Percentiles rank a stretch among this genome's conserved stretches.
phyloP scores from a whole-genome alignment of 2,888 invertebrate genomes.

The Rugalucina vietnamica region DNA sequence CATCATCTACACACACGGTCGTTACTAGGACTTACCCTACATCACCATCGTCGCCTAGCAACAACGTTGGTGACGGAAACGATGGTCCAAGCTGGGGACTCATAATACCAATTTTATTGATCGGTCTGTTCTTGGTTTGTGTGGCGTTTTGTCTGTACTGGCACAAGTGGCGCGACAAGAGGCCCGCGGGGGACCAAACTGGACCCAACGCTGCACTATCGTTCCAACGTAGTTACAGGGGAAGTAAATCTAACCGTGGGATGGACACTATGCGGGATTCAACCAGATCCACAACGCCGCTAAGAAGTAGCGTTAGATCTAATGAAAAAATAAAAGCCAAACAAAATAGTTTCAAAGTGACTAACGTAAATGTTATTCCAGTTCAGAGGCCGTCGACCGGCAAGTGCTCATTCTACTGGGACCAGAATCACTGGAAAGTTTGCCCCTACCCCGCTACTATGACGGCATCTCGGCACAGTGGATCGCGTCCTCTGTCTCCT shows the following conservation, averaged over 20 bases:
- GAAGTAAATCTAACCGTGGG: slow-evolving; percentile 40
- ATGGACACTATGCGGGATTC: slow-evolving; percentile 66
- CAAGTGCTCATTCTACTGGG: slow-evolving; percentile 67
- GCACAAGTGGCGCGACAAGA: slow-evolving; percentile 68
- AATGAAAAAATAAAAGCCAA: slow-evolving; percentile 51
- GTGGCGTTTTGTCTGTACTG: slow-evolving; percentile 71
- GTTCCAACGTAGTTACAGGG: slow-evolving; percentile 57
- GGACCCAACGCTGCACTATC: slow-evolving; percentile 41
- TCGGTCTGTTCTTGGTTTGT: slow-evolving; percentile 64
- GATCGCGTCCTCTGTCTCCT: slow-evolving; percentile 65
- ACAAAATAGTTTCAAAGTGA: slow-evolving; percentile 32
- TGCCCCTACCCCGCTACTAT: slow-evolving; percentile 43
- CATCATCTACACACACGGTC: neutral
- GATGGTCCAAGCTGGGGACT: slow-evolving; percentile 67
- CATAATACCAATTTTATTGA: slow-evolving; percentile 67
- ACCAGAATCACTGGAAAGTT: slow-evolving; percentile 65
- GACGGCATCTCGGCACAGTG: slow-evolving; percentile 14
- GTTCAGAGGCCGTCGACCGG: slow-evolving; percentile 44
- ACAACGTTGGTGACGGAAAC: slow-evolving; percentile 3
- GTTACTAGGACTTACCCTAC: neutral
- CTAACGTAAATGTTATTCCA: slow-evolving; percentile 64
- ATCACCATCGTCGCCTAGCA: neutral
- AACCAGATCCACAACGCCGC: slow-evolving; percentile 69
- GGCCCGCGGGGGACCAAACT: slow-evolving; percentile 36
- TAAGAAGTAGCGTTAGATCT: slow-evolving; percentile 44